phyloP scores from a whole-genome alignment of 2,113 vertebrate genomes.

The Gambusia affinis region DNA sequence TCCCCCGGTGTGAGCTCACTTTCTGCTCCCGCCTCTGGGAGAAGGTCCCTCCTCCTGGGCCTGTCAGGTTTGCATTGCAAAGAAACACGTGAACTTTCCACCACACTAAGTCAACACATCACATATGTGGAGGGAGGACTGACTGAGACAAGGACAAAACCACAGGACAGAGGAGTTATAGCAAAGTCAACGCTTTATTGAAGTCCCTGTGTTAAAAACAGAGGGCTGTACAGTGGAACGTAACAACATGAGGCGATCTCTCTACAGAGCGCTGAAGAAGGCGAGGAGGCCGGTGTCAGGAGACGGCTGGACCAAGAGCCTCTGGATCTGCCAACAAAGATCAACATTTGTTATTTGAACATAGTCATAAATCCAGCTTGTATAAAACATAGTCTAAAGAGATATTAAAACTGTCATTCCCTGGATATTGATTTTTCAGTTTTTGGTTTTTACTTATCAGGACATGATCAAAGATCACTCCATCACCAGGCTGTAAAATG shows the following conservation, averaged over 20 bases:
- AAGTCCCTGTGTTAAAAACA: background rate
- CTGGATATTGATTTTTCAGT: too few relatives aligned
- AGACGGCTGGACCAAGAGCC: constrained; percentile 83
- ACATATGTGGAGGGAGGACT: background rate
- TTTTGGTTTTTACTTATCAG: background rate
- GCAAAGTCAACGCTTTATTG: constrained; percentile 57
- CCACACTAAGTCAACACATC: background rate
- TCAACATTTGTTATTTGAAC: background rate
- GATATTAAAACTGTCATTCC: too few relatives aligned
- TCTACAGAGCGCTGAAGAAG: constrained; percentile 80
- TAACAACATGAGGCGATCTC: constrained; percentile 10
- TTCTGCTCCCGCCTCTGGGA: constrained; percentile 43
- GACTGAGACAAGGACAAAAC: constrained; percentile 1
- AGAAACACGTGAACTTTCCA: background rate
- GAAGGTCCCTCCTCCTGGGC: constrained; percentile 42
- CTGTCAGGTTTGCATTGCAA: background rate
- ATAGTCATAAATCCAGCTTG: background rate
- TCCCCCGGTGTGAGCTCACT: constrained; percentile 66
- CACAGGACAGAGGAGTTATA: constrained; percentile 1
- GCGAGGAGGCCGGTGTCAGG: constrained; percentile 86
- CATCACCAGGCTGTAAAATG: too few relatives aligned
- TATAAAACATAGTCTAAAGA: too few relatives aligned
- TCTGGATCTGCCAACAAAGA: constrained; percentile 82
- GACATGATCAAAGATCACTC: background rate
- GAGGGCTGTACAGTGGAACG: constrained; percentile 13